phyloP scores from a whole-genome alignment of 2,113 vertebrate species.

The Labeo rohita region DNA sequence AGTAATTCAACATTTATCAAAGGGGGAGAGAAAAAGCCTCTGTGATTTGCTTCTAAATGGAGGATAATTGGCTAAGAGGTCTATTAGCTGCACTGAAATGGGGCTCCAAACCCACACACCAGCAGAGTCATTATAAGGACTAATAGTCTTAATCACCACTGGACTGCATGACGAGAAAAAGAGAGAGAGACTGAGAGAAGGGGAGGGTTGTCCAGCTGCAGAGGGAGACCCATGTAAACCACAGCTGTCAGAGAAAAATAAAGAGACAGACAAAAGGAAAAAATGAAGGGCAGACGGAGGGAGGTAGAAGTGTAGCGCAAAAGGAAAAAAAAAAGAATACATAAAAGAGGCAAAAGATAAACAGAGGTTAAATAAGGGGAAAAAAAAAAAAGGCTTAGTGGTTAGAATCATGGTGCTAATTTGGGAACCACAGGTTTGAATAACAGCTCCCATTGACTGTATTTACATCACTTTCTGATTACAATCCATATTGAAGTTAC shows the following conservation, averaged over 20 bases:
- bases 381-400: neutral
- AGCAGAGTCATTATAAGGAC: slow-evolving; percentile 90
- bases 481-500: neutral
- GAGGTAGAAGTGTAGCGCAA: neutral
- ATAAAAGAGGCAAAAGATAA: neutral
- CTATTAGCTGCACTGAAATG: slow-evolving; percentile 97
- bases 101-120: slow-evolving; percentile 95
- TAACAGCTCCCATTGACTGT: neutral
- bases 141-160: slow-evolving; percentile 96
- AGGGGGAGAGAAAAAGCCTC: slow-evolving; percentile 82
- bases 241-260: slow-evolving; percentile 54
- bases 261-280: slow-evolving; percentile 7
- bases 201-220: slow-evolving; percentile 55
- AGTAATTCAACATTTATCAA: slow-evolving; percentile 91
- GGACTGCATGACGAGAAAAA: slow-evolving; percentile 79
- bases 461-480: neutral
- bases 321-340: neutral
- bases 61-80: slow-evolving; percentile 99
- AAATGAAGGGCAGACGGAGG: neutral
- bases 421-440: neutral
- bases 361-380: neutral
- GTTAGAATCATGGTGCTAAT: neutral
- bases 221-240: slow-evolving; percentile 43
- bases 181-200: slow-evolving; percentile 18
- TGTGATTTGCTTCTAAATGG: slow-evolving; percentile 93